phyloP scores from a whole-genome alignment of 2,888 invertebrate genomes.

The Aphodius granarius region DNA sequence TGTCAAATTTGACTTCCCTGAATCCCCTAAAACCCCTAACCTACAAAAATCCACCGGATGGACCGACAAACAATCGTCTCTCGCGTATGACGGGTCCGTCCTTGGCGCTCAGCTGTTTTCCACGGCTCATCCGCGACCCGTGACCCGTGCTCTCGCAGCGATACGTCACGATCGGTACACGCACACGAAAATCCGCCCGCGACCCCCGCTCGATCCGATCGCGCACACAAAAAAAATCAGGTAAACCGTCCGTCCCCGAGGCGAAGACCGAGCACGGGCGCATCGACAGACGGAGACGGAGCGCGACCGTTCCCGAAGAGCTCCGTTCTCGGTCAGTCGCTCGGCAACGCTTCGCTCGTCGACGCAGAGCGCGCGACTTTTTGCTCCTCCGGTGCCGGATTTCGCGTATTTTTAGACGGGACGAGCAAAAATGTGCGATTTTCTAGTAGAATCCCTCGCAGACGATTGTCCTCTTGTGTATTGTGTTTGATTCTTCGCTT shows the following conservation, averaged over 20 bases:
- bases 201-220: background rate
- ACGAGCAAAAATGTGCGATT: too few relatives aligned
- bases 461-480: too few relatives aligned
- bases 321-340: background rate
- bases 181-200: background rate
- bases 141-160: background rate
- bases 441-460: too few relatives aligned
- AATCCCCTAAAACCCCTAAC: background rate
- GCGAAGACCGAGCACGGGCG: background rate
- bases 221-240: background rate
- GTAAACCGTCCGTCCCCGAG: background rate
- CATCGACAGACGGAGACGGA: background rate
- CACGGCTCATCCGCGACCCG: background rate
- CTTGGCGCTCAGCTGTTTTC: background rate
- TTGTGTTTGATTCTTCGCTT: too few relatives aligned
- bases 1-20: too few relatives aligned
- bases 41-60: background rate
- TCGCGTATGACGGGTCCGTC: background rate
- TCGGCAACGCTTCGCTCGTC: background rate
- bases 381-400: background rate
- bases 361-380: background rate
- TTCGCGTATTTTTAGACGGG: background rate
- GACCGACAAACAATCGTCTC: background rate
- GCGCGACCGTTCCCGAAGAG: background rate
- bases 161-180: background rate